Conservation (phyloP, 2,888 invertebrate genomes). For the Leucophenga montana region DNA sequence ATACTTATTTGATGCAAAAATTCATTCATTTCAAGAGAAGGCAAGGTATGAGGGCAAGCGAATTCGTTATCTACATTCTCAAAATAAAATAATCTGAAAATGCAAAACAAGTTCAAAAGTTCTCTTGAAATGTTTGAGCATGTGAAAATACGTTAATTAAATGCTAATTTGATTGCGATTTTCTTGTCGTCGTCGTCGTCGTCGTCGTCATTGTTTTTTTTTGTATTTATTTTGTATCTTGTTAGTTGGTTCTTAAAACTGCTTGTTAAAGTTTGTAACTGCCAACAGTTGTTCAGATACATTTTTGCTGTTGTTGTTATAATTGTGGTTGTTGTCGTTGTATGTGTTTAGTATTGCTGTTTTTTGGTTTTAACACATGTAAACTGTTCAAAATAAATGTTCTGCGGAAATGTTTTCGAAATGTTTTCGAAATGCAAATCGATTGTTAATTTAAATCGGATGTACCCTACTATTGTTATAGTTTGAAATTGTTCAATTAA, state of each 20-base stretch:
- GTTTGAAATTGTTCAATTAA: too few relatives aligned
- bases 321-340: conserved; percentile 36
- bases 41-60: too few relatives aligned
- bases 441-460: too few relatives aligned
- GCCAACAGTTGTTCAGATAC: background rate
- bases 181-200: conserved; percentile 30
- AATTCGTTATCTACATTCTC: too few relatives aligned
- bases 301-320: conserved; percentile 29
- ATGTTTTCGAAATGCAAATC: too few relatives aligned
- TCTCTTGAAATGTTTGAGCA: conserved; percentile 1
- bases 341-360: background rate
- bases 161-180: conserved; percentile 10
- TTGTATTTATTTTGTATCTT: conserved; percentile 8
- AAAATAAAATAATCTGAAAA: background rate
- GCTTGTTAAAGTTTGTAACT: conserved; percentile 5
- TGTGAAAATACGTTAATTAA: conserved; percentile 10
- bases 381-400: conserved; percentile 39
- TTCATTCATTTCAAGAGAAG: too few relatives aligned
- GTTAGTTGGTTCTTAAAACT: conserved; percentile 5
- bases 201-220: conserved; percentile 24
- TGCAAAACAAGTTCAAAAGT: conserved; percentile 20
- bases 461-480: too few relatives aligned
- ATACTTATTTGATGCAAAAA: too few relatives aligned
- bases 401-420: too few relatives aligned
- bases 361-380: conserved; percentile 47